Evolutionary conservation across 2,888 invertebrate species (phyloP), one percentile per base, ranked within the genome.

Genomic region (Anoncus sp.): DNA sequence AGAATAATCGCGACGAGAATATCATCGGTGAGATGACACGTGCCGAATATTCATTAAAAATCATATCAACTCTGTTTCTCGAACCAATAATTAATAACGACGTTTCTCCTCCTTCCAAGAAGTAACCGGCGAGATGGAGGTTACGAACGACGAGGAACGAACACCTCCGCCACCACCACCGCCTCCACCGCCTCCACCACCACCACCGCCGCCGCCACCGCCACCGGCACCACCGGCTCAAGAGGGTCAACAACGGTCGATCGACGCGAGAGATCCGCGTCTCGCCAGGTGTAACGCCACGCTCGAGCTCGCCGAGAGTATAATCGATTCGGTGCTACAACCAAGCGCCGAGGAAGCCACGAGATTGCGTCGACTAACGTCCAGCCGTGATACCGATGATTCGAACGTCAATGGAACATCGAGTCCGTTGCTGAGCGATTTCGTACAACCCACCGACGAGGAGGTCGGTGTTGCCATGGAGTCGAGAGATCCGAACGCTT

Each of bases 301-400:
- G 2, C 83, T 88, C 27, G 90, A 90, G 77, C 84, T 92, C 12
- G 91, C 92, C 1, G 91, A 91, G 80, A 92, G 91, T 67, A 90
- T 92, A 55, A 91, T 92, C 1, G 92, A 92, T 77, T 91, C 92
- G 18, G 91, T 92, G 12, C 83, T 92, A 14, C 88, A 89, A 22
- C 88, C 91, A 1, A 86, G 86, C 31, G 83, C 88, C 3, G 84
- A 86, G 20, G 90, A 87, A 80, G 85, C 87, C 4, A 86, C 85
- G 5, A 84, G 87, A 84, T 71, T 89, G 59, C 83, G 83, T 65
- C 86, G 88, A 84, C 78, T 82, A 27, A 35, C 47, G 43, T 47
- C 66, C 3, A 74, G 43, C 59, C 73, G 73, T 43, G 79, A 82
- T 43, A 59, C 70, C 0, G 83, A 83, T 31, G 84, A 82, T 27